A percentile compares a stretch with the other conserved stretches of the same genome.
These are phyloP conservation scores for Styela plicata DNA, from an alignment of 23 tunicate species.

Conservation along the genomic window DNA sequence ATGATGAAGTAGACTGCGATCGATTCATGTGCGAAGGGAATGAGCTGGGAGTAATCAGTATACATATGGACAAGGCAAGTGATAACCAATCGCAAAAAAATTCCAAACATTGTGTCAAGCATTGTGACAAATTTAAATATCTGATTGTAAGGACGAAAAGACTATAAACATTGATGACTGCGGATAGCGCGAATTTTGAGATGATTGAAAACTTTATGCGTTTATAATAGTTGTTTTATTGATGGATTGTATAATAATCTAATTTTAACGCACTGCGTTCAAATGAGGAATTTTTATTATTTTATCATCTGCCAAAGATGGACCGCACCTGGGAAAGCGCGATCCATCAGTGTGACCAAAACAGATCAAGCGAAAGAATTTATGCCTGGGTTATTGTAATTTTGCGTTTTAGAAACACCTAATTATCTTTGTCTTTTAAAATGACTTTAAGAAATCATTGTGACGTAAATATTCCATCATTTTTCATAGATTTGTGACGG, in stretches of 20 bases:
- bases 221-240: too few relatives aligned
- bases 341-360: too few relatives aligned
- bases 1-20: conserved; percentile 17
- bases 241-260: background rate
- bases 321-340: background rate
- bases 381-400: too few relatives aligned
- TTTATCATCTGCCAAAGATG: background rate
- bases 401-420: too few relatives aligned
- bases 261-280: too few relatives aligned
- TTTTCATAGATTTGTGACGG: conserved; percentile 60
- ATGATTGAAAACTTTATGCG: too few relatives aligned
- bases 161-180: background rate
- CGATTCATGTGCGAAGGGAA: conserved; percentile 20
- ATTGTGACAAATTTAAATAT: background rate
- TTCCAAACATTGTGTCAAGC: background rate
- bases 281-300: too few relatives aligned
- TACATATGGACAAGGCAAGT: conserved; percentile 1
- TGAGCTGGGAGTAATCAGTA: background rate
- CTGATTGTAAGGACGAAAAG: background rate
- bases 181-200: too few relatives aligned
- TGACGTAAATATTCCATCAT: background rate
- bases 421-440: too few relatives aligned
- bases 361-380: too few relatives aligned
- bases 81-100: background rate
- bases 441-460: background rate